phyloP scores from a whole-genome alignment of 35 echinoderm and acorn worm genomes.

The Heliocidaris erythrogramma region DNA sequence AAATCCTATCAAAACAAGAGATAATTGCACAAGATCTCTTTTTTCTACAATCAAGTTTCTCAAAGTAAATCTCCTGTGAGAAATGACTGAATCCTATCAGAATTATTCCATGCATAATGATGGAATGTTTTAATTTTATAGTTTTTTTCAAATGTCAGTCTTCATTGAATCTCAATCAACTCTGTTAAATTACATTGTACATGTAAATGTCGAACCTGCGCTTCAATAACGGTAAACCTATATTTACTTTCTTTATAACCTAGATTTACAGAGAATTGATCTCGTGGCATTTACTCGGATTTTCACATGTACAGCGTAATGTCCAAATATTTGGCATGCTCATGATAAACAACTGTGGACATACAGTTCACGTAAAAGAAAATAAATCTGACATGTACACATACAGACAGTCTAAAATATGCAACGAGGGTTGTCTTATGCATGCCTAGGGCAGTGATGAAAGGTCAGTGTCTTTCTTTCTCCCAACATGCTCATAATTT shows the following conservation, averaged over 20 bases:
- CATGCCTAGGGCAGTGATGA: slow-evolving; percentile 7
- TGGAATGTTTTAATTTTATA: not conserved
- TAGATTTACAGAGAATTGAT: no score
- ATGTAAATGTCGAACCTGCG: not conserved
- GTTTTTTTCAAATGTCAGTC: not conserved
- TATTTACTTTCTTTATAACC: no score
- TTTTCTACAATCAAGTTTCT: no score
- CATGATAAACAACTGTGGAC: not conserved
- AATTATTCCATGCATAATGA: not conserved
- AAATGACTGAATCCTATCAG: not conserved
- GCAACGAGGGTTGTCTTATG: not conserved
- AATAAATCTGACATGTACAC: not conserved
- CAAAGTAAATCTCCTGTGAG: not conserved
- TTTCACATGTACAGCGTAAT: not conserved
- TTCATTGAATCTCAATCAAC: not conserved
- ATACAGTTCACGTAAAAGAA: not conserved
- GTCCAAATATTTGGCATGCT: not conserved
- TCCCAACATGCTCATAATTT: not conserved
- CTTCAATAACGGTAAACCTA: not conserved
- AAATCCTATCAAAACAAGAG: no score
- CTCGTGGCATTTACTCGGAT: not conserved
- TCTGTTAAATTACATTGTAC: not conserved
- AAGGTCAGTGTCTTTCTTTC: slow-evolving; percentile 26
- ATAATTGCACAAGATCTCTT: no score
- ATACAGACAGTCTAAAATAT: slow-evolving; percentile 7